Conservation (phyloP, 2,113 vertebrate genomes). For the Phalacrocorax aristotelis region DNA sequence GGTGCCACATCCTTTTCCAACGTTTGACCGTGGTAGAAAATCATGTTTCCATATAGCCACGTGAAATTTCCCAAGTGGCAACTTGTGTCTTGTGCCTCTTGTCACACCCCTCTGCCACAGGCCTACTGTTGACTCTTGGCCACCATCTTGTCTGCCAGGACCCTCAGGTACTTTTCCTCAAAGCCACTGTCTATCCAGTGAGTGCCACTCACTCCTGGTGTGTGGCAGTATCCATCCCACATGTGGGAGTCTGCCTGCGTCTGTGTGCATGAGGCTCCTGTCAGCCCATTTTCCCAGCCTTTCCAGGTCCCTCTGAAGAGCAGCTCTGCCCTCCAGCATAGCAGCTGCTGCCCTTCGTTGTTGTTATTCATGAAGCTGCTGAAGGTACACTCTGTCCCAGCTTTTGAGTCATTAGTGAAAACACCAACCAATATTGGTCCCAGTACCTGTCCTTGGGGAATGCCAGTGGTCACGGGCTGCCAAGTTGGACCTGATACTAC, state of each 20-base stretch:
- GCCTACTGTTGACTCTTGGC: fast-evolving
- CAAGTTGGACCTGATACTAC: not conserved
- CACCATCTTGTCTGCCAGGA: not conserved
- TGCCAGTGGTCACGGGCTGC: not conserved
- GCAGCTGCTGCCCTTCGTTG: fast-evolving
- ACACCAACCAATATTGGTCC: not conserved
- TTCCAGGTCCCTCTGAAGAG: not conserved
- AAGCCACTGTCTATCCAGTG: not conserved
- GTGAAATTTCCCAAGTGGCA: not conserved
- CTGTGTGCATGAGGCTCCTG: not conserved
- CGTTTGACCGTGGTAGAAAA: fast-evolving
- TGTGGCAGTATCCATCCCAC: not conserved
- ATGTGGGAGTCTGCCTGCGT: fast-evolving
- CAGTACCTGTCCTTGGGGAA: not conserved
- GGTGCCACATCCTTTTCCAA: not conserved
- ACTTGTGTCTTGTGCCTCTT: not conserved
- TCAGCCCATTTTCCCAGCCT: not conserved
- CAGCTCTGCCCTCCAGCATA: not conserved
- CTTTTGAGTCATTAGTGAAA: not conserved
- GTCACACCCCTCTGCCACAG: not conserved
- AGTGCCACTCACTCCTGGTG: not conserved
- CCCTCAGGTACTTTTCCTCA: not conserved
- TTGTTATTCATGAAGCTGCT: not conserved
- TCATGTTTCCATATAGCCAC: not conserved
- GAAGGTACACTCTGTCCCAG: not conserved